Evolutionary conservation across 2,888 invertebrate species (phyloP).

Genomic region (Agrilus biguttatus): DNA sequence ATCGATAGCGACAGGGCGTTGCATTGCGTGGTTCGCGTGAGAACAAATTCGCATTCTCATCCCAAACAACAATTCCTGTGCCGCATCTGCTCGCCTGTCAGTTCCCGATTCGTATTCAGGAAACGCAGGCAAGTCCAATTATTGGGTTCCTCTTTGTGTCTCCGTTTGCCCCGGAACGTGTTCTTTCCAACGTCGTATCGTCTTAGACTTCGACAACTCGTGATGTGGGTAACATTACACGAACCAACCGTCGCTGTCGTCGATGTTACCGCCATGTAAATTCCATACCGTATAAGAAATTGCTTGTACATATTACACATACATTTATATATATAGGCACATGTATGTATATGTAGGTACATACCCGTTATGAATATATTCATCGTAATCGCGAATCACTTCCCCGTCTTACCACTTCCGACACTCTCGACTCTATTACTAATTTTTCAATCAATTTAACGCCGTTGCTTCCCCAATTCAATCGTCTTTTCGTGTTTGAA

Average conservation of each 20-base stretch:
- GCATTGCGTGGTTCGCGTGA: slow-evolving; percentile 3
- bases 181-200: slow-evolving; percentile 7
- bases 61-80: slow-evolving; percentile 16
- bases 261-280: slow-evolving; percentile 1
- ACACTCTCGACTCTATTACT: no score
- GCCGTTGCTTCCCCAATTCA: no score
- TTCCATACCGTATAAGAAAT: slow-evolving; percentile 1
- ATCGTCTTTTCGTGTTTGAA: no score
- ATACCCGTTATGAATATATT: no score
- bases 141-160: slow-evolving; percentile 20
- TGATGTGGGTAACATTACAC: slow-evolving; percentile 13
- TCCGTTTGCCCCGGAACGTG: slow-evolving; percentile 12
- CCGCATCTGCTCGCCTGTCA: slow-evolving; percentile 19
- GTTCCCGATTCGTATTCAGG: slow-evolving; percentile 22
- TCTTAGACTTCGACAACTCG: slow-evolving; percentile 15
- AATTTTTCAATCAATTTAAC: no score
- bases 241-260: background rate
- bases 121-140: slow-evolving; percentile 21
- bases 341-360: no score
- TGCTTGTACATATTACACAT: no score
- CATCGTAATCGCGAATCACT: no score
- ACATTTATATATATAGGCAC: no score
- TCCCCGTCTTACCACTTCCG: no score
- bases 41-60: slow-evolving; percentile 16
- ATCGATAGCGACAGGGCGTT: no score